Base-by-base conservation (phyloP, 2,888 invertebrate species). In the Cantharis lateralis region DNA sequence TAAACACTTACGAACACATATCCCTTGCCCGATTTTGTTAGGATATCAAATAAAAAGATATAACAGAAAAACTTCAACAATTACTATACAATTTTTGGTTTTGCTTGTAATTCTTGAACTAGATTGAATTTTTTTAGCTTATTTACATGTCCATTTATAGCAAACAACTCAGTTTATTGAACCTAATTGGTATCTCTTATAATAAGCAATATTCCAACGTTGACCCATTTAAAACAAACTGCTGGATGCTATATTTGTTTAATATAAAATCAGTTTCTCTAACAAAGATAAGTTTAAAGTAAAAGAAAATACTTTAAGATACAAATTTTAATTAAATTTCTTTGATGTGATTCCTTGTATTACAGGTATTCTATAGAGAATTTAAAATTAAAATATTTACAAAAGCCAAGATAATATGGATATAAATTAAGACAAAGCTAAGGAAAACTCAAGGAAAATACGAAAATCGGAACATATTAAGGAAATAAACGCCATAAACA, bases 331-430 rank as follows among this genome's bases (percentile, higher is more conserved):
- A 48, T 48, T 48, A 48, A 48, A 48, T 48, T 48, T 48, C 48
- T 48, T 48, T 48, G n/a, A 48, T 48, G 48, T 48, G 48, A 48
- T 48, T n/a, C 48, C 48, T 48, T 48, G 7, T n/a, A 48, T n/a
- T 48, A n/a, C n/a, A 48, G 48, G 48, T 48, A 48, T 48, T 48
- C 13, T n/a, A n/a, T 13, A n/a, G n/a, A 48, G n/a, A 48, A 48
- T 48, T 48, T 48, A 7, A 48, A 48, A 48, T 48, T 48, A 48
- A 62, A 70, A 68, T 24, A 61, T 79, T 74, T 75, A 74, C n/a
- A 48, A 48, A 32, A n/a, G 48, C n/a, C n/a, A n/a, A 48, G 48
- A n/a, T n/a, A 48, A 48, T 48, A 48, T 48, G 48, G 48, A 7
- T 48, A n/a, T 48, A 48, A 48, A n/a, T 32, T 48, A n/a, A n/a